A percentile compares a stretch with the other conserved stretches of the same genome.
Evolutionary conservation across 2,113 vertebrate genomes (phyloP).

Genomic region (Vulpes ferrilata): DNA sequence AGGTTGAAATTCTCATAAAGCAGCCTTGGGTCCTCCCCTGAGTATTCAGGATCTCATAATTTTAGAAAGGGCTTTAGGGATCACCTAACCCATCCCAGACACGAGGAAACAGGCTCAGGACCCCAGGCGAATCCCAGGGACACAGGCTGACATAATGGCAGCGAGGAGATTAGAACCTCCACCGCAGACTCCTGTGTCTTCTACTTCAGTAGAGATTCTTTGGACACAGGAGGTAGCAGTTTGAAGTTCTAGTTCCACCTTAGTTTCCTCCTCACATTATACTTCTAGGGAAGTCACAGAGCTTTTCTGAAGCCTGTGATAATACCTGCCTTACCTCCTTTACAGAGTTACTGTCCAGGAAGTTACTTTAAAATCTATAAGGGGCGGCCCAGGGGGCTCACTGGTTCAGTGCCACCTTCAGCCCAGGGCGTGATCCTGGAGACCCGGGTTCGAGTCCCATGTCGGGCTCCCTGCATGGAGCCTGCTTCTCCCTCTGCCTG

Average conservation of each 20-base stretch:
- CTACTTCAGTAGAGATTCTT: background rate
- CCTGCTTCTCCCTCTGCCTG: background rate
- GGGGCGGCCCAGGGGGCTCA: background rate
- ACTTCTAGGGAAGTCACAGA: background rate
- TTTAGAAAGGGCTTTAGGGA: background rate
- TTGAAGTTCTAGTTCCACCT: background rate
- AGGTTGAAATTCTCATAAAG: background rate
- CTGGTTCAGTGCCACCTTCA: background rate
- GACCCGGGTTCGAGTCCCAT: background rate
- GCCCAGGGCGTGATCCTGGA: background rate
- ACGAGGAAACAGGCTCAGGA: background rate
- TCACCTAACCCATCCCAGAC: background rate
- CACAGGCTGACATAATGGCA: background rate
- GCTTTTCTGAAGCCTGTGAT: background rate
- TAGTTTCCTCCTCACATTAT: background rate
- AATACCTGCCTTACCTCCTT: background rate
- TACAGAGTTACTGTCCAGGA: background rate
- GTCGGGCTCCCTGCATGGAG: background rate
- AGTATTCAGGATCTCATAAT: background rate
- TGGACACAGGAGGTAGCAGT: background rate
- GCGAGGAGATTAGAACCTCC: too few species aligned
- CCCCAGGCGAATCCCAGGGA: background rate
- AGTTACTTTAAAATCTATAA: background rate
- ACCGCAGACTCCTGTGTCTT: background rate
- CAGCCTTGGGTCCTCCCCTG: background rate